These are phyloP conservation scores for Pseudomyrmex pallidus DNA, from an alignment of 1,140 invertebrate species.

Conservation along the genomic window DNA sequence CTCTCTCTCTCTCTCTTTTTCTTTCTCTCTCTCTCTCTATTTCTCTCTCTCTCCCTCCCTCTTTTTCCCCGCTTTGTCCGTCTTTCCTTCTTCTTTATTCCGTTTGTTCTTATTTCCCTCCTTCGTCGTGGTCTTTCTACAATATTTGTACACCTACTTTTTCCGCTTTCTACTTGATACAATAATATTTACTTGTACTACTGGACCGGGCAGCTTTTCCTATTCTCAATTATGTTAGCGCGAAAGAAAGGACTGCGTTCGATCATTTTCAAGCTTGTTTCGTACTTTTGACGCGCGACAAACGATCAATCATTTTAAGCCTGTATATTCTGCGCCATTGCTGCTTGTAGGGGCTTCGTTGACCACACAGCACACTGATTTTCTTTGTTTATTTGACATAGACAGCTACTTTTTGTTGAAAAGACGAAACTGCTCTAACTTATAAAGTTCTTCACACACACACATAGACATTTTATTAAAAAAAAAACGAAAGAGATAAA, in stretches of 20 bases:
- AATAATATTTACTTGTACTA: constrained; percentile 61
- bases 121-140: constrained; percentile 38
- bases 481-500: neutral
- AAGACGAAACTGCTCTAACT: constrained; percentile 7
- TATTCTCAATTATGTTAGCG: constrained; percentile 35
- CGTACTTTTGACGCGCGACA: constrained; percentile 30
- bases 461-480: neutral
- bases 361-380: constrained; percentile 18
- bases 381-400: constrained; percentile 17
- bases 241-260: constrained; percentile 56
- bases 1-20: neutral
- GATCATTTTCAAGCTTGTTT: constrained; percentile 48
- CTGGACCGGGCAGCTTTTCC: constrained; percentile 57
- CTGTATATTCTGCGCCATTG: constrained; percentile 29
- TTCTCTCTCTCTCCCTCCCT: constrained; percentile 21
- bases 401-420: constrained; percentile 13
- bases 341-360: constrained; percentile 52
- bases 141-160: constrained; percentile 46
- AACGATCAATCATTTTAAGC: constrained; percentile 34
- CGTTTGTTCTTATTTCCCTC: constrained; percentile 22
- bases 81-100: neutral
- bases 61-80: neutral
- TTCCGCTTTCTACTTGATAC: constrained; percentile 54
- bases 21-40: constrained; percentile 13
- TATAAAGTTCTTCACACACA: constrained; percentile 11